These are phyloP conservation scores for Diarsia rubi DNA, from an alignment of 2,888 invertebrate genomes.

Conservation along the genomic window DNA sequence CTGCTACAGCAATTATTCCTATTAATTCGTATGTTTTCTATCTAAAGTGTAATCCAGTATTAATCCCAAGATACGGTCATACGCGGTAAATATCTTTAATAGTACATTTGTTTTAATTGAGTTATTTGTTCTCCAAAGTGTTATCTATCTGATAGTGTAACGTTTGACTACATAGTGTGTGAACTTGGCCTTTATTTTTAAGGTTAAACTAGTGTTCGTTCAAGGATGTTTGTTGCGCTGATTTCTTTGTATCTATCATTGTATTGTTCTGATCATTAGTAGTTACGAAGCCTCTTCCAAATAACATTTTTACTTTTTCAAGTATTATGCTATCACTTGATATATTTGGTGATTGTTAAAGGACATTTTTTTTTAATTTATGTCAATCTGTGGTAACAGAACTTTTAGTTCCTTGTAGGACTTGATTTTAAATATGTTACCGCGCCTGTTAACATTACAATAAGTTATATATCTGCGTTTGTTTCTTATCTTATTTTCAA, in stretches of 20 bases:
- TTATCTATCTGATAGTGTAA: slow-evolving; percentile 51
- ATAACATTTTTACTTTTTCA: background rate
- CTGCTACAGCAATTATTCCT: slow-evolving; percentile 22
- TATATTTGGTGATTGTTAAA: background rate
- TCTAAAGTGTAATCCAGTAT: slow-evolving; percentile 34
- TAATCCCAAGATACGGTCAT: slow-evolving; percentile 47
- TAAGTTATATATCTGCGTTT: background rate
- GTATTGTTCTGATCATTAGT: slow-evolving; percentile 4
- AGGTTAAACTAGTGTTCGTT: background rate
- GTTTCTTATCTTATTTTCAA: background rate
- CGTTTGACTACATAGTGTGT: slow-evolving; percentile 14
- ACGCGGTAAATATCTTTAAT: slow-evolving; percentile 35
- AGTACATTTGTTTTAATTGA: slow-evolving; percentile 42
- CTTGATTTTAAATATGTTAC: background rate
- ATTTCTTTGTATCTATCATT: slow-evolving; percentile 15
- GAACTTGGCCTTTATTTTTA: slow-evolving; percentile 49
- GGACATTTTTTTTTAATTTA: background rate
- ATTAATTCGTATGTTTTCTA: slow-evolving; percentile 33
- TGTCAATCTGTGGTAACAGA: background rate
- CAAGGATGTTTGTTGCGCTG: background rate
- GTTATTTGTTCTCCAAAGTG: slow-evolving; percentile 38
- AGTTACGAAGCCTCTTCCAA: background rate
- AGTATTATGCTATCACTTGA: background rate
- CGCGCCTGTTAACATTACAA: background rate
- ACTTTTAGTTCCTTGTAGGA: background rate